Percentiles rank a stretch among this genome's conserved stretches.
These are phyloP conservation scores for Oncorhynchus nerka DNA, from an alignment of 2,113 vertebrate species.

Conservation along the genomic window DNA sequence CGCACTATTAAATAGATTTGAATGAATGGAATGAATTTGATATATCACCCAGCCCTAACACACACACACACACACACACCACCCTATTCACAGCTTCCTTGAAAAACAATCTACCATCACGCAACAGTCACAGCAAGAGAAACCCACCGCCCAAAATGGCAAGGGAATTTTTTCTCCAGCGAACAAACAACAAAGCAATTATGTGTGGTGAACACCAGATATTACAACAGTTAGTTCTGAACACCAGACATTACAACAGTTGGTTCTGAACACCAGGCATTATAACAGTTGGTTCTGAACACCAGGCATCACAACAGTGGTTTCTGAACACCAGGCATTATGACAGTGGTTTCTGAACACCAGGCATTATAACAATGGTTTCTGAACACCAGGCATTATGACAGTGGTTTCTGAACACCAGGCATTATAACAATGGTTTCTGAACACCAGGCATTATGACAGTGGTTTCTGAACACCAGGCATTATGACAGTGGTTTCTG, in stretches of 20 bases:
- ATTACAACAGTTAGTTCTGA: conserved; percentile 58
- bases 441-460: no score
- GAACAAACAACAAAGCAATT: conserved; percentile 66
- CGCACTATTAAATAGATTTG: not conserved
- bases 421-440: no score
- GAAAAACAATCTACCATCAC: conserved; percentile 80
- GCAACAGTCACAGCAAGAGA: conserved; percentile 59
- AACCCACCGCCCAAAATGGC: conserved; percentile 74
- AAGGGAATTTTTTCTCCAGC: conserved; percentile 59
- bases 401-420: conserved; percentile 25
- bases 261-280: no score
- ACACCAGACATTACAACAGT: conserved; percentile 36
- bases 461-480: conserved; percentile 23
- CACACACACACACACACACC: not conserved
- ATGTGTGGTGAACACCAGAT: conserved; percentile 63
- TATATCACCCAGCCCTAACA: conserved; percentile 1
- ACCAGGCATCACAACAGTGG: no score
- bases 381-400: not conserved
- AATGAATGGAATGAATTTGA: no score
- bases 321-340: no score
- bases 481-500: no score
- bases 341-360: conserved; percentile 20
- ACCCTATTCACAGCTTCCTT: conserved; percentile 56
- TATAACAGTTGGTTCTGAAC: no score
- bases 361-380: conserved; percentile 10